phyloP scores from a whole-genome alignment of 2,888 invertebrate species.

The Drosophila cognata region DNA sequence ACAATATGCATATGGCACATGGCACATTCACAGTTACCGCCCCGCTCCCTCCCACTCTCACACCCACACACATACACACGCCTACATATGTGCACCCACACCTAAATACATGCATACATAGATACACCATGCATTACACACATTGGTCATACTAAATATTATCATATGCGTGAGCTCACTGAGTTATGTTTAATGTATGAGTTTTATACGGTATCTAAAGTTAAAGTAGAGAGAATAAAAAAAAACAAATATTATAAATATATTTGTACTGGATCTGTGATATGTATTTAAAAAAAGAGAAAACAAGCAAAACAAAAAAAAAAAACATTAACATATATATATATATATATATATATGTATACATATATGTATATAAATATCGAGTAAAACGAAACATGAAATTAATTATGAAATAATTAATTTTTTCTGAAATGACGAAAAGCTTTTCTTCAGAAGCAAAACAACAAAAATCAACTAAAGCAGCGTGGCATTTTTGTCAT shows the following conservation, averaged over 20 bases:
- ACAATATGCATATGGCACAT: constrained; percentile 29
- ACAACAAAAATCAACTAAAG: constrained; percentile 32
- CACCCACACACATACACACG: constrained; percentile 7
- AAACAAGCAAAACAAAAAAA: constrained; percentile 55
- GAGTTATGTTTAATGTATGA: constrained; percentile 77
- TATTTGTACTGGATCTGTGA: constrained; percentile 85
- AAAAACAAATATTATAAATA: constrained; percentile 70
- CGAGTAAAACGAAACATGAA: constrained; percentile 61
- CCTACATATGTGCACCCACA: constrained; percentile 7
- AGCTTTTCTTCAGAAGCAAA: constrained; percentile 68
- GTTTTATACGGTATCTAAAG: constrained; percentile 70
- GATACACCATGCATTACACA: constrained; percentile 31
- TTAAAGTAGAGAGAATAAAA: constrained; percentile 63
- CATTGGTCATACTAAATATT: constrained; percentile 61
- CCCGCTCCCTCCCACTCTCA: constrained; percentile 1
- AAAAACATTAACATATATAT: constrained; percentile 18
- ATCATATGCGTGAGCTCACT: constrained; percentile 68
- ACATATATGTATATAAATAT: constrained; percentile 62
- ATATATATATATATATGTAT: constrained; percentile 54
- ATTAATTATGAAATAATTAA: constrained; percentile 79
- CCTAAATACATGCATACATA: constrained; percentile 20
- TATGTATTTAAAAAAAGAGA: constrained; percentile 82
- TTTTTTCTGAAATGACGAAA: constrained; percentile 64
- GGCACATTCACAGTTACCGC: constrained; percentile 32
- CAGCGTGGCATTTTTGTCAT: constrained; percentile 40